A percentile compares a stretch with the other conserved stretches of the same genome.
phyloP scores from a whole-genome alignment of 2,797 vertebrate genomes.

The Danio tinwini region DNA sequence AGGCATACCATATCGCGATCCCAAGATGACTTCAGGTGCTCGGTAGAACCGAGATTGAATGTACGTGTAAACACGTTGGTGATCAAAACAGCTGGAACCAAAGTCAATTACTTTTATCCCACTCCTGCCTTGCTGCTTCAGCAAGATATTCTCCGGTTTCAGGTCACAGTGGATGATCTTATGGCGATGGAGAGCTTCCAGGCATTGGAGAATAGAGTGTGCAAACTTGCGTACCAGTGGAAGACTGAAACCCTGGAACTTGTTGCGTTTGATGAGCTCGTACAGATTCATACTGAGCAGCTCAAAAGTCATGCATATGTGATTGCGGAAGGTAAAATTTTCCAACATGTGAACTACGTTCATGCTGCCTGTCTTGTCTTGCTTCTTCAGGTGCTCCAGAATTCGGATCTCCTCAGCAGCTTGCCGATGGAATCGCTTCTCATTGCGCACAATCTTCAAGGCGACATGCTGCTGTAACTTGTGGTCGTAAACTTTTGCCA shows the following conservation, averaged over 20 bases:
- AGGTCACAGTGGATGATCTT: slow-evolving; percentile 98
- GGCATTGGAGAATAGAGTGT: slow-evolving; percentile 94
- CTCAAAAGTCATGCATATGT: slow-evolving; percentile 98
- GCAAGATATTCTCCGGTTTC: slow-evolving; percentile 97
- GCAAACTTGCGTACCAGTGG: slow-evolving; percentile 96
- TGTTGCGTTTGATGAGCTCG: slow-evolving; percentile 97
- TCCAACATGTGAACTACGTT: slow-evolving; percentile 98
- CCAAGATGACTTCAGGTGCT: slow-evolving; percentile 94
- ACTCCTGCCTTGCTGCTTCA: slow-evolving; percentile 95
- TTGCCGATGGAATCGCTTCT: slow-evolving; percentile 96
- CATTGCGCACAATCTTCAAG: slow-evolving; percentile 97
- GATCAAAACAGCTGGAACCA: slow-evolving; percentile 97
- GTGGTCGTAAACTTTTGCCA: slow-evolving; percentile 97
- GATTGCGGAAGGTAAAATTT: slow-evolving; percentile 96
- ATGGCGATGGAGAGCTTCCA: slow-evolving; percentile 90
- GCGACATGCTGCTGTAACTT: slow-evolving; percentile 94
- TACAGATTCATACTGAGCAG: slow-evolving; percentile 97
- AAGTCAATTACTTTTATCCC: slow-evolving; percentile 99
- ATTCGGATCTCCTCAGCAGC: slow-evolving; percentile 97
- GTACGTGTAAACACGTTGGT: slow-evolving; percentile 97
- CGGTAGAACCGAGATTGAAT: slow-evolving; percentile 98
- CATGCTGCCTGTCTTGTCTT: slow-evolving; percentile 93
- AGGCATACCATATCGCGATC: slow-evolving; percentile 92
- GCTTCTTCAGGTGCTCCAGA: slow-evolving; percentile 94
- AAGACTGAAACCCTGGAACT: slow-evolving; percentile 97